These are phyloP conservation scores for Pseudopipra pipra DNA, from an alignment of 2,113 vertebrate species.

Conservation along the genomic window DNA sequence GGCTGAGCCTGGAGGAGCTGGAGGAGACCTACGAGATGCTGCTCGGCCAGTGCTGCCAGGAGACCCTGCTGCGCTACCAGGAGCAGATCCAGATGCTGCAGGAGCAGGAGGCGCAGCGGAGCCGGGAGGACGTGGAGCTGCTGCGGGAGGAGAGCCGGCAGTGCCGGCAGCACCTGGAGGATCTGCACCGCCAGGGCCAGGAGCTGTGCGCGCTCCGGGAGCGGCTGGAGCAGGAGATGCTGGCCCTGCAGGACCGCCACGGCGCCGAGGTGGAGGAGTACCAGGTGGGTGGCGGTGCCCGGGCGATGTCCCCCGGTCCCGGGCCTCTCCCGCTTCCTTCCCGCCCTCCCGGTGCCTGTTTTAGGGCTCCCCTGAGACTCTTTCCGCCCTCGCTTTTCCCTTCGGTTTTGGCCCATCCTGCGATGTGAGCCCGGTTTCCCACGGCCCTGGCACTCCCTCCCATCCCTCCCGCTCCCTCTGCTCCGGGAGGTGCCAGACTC, in stretches of 20 bases:
- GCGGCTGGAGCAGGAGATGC: conserved; percentile 81
- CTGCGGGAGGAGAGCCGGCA: conserved; percentile 80
- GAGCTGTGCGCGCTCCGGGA: conserved; percentile 79
- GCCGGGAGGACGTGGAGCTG: conserved; percentile 73
- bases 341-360: neutral
- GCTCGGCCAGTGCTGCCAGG: conserved; percentile 81
- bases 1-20: conserved; percentile 76
- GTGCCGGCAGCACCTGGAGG: conserved; percentile 77
- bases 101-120: conserved; percentile 71
- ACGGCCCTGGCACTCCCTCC: neutral
- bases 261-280: conserved; percentile 75
- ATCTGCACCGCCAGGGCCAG: conserved; percentile 73
- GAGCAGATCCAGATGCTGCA: conserved; percentile 83
- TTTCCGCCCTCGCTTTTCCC: neutral
- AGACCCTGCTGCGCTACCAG: conserved; percentile 83
- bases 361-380: neutral
- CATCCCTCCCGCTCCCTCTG: neutral
- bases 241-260: conserved; percentile 78
- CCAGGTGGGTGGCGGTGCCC: conserved; percentile 76
- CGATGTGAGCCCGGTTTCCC: neutral
- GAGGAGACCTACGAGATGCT: conserved; percentile 80
- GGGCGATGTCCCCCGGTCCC: neutral
- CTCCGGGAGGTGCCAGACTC: neutral
- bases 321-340: neutral
- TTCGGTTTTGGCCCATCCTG: fast-evolving